Conservation (phyloP, 2,888 invertebrate species). For the Andrena trimmerana region DNA sequence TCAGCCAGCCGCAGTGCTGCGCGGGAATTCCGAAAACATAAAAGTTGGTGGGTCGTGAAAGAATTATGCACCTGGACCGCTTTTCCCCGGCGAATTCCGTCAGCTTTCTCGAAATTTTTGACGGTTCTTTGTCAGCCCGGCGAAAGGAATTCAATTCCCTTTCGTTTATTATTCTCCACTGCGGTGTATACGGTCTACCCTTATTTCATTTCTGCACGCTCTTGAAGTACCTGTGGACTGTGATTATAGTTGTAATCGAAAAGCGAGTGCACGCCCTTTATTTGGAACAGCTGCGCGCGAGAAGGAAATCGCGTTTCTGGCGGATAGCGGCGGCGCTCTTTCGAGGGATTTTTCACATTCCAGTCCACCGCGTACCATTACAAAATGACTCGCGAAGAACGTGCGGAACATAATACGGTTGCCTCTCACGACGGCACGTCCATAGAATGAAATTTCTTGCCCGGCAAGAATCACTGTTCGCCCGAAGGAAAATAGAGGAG, state of each 20-base stretch:
- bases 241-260: not conserved
- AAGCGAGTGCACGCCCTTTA: not conserved
- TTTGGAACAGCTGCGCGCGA: conserved; percentile 6
- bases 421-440: conserved; percentile 48
- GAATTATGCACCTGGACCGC: conserved; percentile 26
- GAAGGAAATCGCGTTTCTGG: conserved; percentile 8
- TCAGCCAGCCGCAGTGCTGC: conserved; percentile 13
- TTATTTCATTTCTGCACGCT: not conserved
- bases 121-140: no score
- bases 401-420: conserved; percentile 59
- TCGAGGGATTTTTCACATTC: conserved; percentile 46
- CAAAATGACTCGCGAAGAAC: conserved; percentile 53
- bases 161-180: no score
- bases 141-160: no score
- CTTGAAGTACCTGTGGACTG: not conserved
- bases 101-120: not conserved
- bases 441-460: conserved; percentile 55
- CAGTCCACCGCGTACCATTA: conserved; percentile 41
- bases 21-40: conserved; percentile 48
- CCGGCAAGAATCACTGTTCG: conserved; percentile 58
- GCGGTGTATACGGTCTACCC: no score
- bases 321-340: not conserved
- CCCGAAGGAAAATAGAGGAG: conserved; percentile 30
- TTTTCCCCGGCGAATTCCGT: not conserved
- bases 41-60: conserved; percentile 46